phyloP scores from a whole-genome alignment of 2,888 invertebrate genomes.

The Microplitis deprimator region DNA sequence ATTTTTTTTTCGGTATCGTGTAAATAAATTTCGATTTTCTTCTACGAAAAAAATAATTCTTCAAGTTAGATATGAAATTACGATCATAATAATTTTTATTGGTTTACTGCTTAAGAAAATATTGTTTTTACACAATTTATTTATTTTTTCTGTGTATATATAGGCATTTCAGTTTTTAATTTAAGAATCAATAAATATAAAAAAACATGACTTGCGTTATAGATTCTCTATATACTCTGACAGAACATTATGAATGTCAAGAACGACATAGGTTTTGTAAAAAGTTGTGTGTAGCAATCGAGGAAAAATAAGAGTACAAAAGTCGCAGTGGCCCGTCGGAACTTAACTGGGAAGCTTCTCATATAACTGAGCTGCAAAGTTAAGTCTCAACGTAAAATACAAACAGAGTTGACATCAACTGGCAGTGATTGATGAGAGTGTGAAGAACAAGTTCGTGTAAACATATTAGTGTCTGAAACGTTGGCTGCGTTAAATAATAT shows the following conservation, averaged over 20 bases:
- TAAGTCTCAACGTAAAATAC: constrained; percentile 34
- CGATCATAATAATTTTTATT: too few species aligned
- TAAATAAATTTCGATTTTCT: too few species aligned
- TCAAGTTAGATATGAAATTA: too few species aligned
- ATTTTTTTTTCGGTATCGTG: too few species aligned
- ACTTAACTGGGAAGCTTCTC: not conserved
- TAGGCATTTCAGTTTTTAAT: too few species aligned
- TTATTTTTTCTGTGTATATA: too few species aligned
- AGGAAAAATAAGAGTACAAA: not conserved
- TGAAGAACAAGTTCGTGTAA: constrained; percentile 66
- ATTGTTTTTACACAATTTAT: too few species aligned
- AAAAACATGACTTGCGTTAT: too few species aligned
- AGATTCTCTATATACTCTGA: not conserved
- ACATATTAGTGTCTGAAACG: constrained; percentile 65
- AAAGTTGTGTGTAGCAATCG: not conserved
- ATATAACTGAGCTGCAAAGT: not conserved
- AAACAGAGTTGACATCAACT: constrained; percentile 54
- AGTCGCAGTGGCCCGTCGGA: not conserved
- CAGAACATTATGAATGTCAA: not conserved
- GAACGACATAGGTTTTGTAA: not conserved
- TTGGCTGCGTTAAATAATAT: not conserved
- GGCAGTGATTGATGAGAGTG: constrained; percentile 68
- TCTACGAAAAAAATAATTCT: too few species aligned
- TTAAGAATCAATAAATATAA: too few species aligned
- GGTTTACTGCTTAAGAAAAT: too few species aligned